Conservation (phyloP, 2,888 invertebrate genomes). For the Noctua pronuba region DNA sequence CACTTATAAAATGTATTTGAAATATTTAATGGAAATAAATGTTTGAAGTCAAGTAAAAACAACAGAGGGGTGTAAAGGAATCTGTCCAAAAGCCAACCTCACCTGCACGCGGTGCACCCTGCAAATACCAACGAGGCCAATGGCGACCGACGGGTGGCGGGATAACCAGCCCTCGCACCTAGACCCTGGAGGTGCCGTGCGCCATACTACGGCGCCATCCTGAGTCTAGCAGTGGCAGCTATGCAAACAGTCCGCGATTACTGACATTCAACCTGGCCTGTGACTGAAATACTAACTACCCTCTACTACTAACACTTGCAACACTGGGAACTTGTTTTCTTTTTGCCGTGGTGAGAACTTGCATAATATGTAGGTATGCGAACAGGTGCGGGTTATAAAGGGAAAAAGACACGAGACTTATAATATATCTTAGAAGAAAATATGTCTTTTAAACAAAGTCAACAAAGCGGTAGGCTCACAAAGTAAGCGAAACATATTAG, state of each 20-base stretch:
- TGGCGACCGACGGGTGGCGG: conserved; percentile 63
- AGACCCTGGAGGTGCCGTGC: conserved; percentile 48
- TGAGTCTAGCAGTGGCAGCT: conserved; percentile 53
- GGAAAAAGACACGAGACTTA: background rate
- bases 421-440: background rate
- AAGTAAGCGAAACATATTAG: background rate
- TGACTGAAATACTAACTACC: conserved; percentile 10
- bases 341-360: conserved; percentile 51
- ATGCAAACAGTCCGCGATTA: conserved; percentile 50
- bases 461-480: background rate
- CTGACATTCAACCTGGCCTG: conserved; percentile 61
- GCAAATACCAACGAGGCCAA: conserved; percentile 59
- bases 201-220: conserved; percentile 2
- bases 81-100: conserved; percentile 59
- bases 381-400: conserved; percentile 2
- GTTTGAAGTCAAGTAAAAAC: conserved; percentile 61
- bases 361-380: background rate
- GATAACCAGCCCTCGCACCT: conserved; percentile 59
- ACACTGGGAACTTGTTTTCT: conserved; percentile 50
- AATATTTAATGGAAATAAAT: conserved; percentile 58
- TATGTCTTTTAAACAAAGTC: background rate
- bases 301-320: conserved; percentile 18
- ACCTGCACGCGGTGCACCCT: conserved; percentile 62
- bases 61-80: conserved; percentile 59
- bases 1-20: conserved; percentile 51